phyloP scores from a whole-genome alignment of 2,797 vertebrate species.

The Rhinichthys osculus region DNA sequence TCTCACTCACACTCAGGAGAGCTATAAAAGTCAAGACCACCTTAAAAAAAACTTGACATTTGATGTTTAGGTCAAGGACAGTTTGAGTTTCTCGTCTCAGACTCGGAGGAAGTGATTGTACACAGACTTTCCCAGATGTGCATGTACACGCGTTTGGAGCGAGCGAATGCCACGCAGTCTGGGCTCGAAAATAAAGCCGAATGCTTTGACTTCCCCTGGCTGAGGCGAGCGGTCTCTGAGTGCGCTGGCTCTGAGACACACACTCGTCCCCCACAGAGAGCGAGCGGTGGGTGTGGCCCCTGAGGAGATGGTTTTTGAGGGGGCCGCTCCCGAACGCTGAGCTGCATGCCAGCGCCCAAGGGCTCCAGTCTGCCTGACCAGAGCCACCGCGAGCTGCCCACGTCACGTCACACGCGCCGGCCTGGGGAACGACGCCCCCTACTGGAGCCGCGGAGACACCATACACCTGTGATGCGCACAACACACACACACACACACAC shows the following conservation, averaged over 20 bases:
- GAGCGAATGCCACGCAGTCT: constrained; percentile 67
- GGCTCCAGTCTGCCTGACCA: constrained; percentile 91
- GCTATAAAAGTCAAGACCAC: constrained; percentile 33
- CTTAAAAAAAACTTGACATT: neutral
- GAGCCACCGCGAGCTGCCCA: constrained; percentile 85
- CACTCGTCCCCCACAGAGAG: constrained; percentile 82
- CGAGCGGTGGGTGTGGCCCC: constrained; percentile 86
- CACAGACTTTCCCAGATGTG: constrained; percentile 28
- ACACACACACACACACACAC: too few species aligned
- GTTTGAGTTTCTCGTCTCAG: constrained; percentile 7
- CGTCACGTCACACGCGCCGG: constrained; percentile 66
- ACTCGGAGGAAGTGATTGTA: constrained; percentile 26
- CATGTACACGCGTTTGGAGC: constrained; percentile 4
- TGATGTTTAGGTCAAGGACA: constrained; percentile 2
- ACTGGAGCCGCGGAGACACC: constrained; percentile 19
- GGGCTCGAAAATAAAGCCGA: constrained; percentile 82
- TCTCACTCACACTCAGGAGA: constrained; percentile 30
- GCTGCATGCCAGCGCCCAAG: constrained; percentile 88
- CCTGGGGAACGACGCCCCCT: constrained; percentile 55
- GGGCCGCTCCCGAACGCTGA: constrained; percentile 85
- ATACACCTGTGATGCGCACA: constrained; percentile 13
- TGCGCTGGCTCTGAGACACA: constrained; percentile 76
- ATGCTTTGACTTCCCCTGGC: constrained; percentile 72
- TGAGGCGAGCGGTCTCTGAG: constrained; percentile 78
- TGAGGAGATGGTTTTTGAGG: constrained; percentile 84